These are phyloP conservation scores for Conger conger DNA, from an alignment of 2,113 vertebrate genomes.

Conservation along the genomic window DNA sequence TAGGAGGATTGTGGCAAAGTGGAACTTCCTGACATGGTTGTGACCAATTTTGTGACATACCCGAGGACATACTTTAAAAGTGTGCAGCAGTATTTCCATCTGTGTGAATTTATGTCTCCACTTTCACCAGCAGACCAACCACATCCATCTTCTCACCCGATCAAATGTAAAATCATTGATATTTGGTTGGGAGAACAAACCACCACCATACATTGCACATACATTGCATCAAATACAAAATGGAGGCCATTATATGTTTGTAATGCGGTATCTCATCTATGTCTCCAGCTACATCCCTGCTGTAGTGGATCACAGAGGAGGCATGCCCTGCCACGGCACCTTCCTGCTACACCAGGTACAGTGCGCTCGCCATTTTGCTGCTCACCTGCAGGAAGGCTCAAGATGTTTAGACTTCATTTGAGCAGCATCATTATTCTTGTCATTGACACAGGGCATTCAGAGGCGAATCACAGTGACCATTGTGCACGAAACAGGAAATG, in stretches of 20 bases:
- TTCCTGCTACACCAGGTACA: conserved; percentile 95
- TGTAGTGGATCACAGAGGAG: conserved; percentile 90
- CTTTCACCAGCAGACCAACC: no score
- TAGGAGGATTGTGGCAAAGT: no score
- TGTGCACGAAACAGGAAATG: conserved; percentile 87
- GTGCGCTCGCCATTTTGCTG: neutral
- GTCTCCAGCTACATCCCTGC: conserved; percentile 89
- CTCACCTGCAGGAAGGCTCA: neutral
- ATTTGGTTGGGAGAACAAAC: no score
- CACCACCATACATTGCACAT: no score
- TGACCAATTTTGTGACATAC: no score
- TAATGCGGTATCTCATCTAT: conserved; percentile 28
- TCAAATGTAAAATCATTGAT: no score
- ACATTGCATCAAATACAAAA: no score
- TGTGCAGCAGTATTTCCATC: no score
- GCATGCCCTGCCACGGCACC: conserved; percentile 93
- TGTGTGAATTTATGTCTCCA: no score
- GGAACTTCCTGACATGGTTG: no score
- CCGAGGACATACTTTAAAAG: no score
- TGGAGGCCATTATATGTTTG: neutral
- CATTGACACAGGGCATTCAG: conserved; percentile 84
- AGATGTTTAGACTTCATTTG: neutral
- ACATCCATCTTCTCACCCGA: no score
- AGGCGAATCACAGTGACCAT: conserved; percentile 90
- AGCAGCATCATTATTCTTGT: neutral